Evolutionary conservation across 2,888 invertebrate genomes (phyloP).

Genomic region (Drosophila rubida): DNA sequence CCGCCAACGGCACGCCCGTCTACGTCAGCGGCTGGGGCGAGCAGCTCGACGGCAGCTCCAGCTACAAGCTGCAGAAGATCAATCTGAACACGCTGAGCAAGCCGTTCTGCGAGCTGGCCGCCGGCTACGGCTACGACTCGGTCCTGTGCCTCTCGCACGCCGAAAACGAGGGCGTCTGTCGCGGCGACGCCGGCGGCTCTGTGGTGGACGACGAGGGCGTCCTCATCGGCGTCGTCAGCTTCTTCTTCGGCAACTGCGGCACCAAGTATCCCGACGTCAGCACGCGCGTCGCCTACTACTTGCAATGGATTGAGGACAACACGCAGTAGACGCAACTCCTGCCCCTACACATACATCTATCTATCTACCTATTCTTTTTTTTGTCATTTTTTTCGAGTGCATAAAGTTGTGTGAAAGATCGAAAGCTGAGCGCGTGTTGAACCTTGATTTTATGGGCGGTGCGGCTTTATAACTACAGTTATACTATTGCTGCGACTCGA

Average conservation of each 20-base stretch:
- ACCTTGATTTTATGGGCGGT: constrained; percentile 23
- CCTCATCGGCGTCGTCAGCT: constrained; percentile 77
- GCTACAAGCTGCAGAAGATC: constrained; percentile 75
- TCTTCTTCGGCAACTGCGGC: constrained; percentile 79
- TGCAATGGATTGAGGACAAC: constrained; percentile 71
- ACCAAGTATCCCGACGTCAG: constrained; percentile 79
- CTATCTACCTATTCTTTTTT: constrained; percentile 30
- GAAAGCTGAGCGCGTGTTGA: constrained; percentile 5
- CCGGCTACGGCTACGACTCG: constrained; percentile 76
- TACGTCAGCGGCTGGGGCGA: constrained; percentile 82
- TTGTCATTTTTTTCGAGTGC: constrained; percentile 63
- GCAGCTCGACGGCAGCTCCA: constrained; percentile 54
- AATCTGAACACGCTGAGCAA: constrained; percentile 64
- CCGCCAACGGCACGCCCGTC: constrained; percentile 63
- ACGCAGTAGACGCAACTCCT: constrained; percentile 8
- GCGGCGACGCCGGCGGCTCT: constrained; percentile 82
- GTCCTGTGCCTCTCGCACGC: constrained; percentile 73
- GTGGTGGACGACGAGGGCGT: constrained; percentile 66
- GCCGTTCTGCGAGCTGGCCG: constrained; percentile 63
- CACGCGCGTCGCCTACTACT: constrained; percentile 69
- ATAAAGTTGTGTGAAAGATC: constrained; percentile 33
- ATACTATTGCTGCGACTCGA: not conserved
- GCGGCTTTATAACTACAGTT: not conserved
- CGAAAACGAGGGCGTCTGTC: constrained; percentile 76
- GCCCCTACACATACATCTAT: not conserved